Conservation (phyloP, 2,797 vertebrate species). For the Anguilla marmorata region DNA sequence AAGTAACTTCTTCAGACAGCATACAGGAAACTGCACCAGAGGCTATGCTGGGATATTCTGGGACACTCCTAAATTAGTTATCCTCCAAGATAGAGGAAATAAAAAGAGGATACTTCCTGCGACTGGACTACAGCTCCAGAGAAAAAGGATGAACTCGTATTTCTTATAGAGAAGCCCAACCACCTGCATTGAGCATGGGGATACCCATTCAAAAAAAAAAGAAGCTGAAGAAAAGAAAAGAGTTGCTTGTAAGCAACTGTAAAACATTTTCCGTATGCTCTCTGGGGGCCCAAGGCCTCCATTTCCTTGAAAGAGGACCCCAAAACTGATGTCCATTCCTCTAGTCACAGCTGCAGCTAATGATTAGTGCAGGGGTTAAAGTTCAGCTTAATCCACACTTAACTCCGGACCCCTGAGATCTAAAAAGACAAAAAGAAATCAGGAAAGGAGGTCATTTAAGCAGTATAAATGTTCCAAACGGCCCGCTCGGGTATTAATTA, state of each 20-base stretch:
- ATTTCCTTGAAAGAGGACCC: background rate
- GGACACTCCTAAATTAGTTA: background rate
- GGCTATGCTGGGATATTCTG: background rate
- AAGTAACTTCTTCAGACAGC: background rate
- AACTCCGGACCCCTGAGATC: background rate
- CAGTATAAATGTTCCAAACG: slow-evolving; percentile 6
- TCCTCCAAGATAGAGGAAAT: background rate
- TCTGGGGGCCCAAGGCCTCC: background rate
- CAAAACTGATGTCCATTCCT: background rate
- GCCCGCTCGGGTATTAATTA: slow-evolving; percentile 20
- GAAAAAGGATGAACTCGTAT: background rate
- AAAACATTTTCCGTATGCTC: background rate
- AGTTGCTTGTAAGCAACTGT: background rate
- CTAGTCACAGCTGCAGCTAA: background rate
- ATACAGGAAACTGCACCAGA: background rate
- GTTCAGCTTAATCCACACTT: slow-evolving; percentile 18
- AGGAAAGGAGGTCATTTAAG: background rate
- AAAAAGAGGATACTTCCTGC: background rate
- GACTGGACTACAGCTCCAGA: slow-evolving; percentile 1
- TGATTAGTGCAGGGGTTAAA: slow-evolving; percentile 19
- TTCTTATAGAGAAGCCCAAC: background rate
- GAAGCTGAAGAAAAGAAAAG: background rate
- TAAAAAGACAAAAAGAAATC: background rate
- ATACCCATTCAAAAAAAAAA: background rate
- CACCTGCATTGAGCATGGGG: background rate